Evolutionary conservation across 2,888 invertebrate species (phyloP).

Genomic region (Melangyna quadrimaculata): DNA sequence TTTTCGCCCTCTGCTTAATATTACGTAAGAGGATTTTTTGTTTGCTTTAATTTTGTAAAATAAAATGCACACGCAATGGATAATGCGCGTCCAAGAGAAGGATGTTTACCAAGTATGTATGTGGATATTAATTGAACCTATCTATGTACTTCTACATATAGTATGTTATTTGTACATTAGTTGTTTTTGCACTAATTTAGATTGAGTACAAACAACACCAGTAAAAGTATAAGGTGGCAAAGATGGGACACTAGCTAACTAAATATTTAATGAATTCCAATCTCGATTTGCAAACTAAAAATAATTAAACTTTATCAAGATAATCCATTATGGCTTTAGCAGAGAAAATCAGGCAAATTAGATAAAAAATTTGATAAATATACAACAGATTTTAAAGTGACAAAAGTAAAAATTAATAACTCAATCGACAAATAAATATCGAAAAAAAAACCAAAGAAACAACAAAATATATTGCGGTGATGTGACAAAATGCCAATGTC

Average conservation of each 20-base stretch:
- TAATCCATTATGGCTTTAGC: not conserved
- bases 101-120: not conserved
- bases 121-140: not conserved
- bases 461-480: too few relatives aligned
- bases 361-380: not conserved
- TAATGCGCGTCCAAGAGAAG: slow-evolving; percentile 13
- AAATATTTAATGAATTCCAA: slow-evolving; percentile 59
- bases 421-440: not conserved
- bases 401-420: not conserved
- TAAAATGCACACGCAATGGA: not conserved
- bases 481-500: too few relatives aligned
- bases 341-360: not conserved
- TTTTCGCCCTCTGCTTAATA: slow-evolving; percentile 12
- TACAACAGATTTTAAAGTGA: not conserved
- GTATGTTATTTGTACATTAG: not conserved
- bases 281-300: slow-evolving; percentile 19
- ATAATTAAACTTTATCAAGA: slow-evolving; percentile 1
- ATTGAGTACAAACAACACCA: slow-evolving; percentile 41
- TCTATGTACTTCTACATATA: not conserved
- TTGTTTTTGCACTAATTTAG: slow-evolving; percentile 47
- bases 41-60: not conserved
- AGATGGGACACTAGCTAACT: slow-evolving; percentile 55
- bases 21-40: slow-evolving; percentile 11
- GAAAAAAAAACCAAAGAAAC: too few relatives aligned
- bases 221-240: not conserved